Evolutionary conservation across 2,797 vertebrate species (phyloP), one percentile per base, ranked within the genome.

Genomic region (Pangasius macronema): DNA sequence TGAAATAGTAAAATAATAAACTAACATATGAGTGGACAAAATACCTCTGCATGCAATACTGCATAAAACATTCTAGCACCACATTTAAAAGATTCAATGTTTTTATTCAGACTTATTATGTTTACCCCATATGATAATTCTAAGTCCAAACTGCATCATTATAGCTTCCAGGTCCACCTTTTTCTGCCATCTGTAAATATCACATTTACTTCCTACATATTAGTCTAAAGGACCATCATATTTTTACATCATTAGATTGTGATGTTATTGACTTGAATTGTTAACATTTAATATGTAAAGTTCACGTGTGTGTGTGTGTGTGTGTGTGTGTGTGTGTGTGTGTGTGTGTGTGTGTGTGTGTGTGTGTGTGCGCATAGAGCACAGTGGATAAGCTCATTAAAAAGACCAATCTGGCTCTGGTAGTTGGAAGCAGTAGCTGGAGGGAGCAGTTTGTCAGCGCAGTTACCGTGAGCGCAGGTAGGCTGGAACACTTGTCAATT

Each of bases 341-440:
- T 89, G 46, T 87, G 33, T 85, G 79, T 86, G 73, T 87, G 73
- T 86, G 84, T 87, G 79, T 82, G 51, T 87, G 55, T 87, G 73
- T 90, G 67, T 85, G 55, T 91, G 46, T 88, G 51, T 89, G 46
- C 85, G 30, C 88, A 27, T 91, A 97, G 96, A 97, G 63, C 88
- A 97, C 96, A 0, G 96, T 97, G 85, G 96, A 97, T 95, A 97
- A 97, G 93, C 88, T 97, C 92, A 97, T 97, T 90, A 97, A 97
- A 94, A 97, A 97, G 93, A 97, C 97, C 22, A 97, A 97, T 93
- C 92, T 97, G 92, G 96, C 97, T 5, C 92, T 97, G 89, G 96
- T 97, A 77, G 97, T 97, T 63, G 96, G 97, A 70, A 97, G 96
- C 94, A 97, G 96, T 94, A 97, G 96, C 92, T 97, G 97, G 97